Conservation (phyloP, 2,797 vertebrate species). For the Pachyuromys duprasi region DNA sequence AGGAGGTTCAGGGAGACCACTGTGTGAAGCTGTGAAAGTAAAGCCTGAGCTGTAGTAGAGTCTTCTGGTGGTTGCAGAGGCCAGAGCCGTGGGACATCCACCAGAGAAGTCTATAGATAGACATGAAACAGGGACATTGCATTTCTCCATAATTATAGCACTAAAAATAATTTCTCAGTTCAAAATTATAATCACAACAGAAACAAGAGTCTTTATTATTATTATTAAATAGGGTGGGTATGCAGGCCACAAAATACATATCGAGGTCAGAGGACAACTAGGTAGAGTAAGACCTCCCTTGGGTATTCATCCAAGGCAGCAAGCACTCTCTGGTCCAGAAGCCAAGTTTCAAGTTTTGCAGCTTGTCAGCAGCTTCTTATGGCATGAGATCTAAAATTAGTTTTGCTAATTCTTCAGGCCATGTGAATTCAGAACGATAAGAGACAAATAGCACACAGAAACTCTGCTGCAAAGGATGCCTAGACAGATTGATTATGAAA, state of each 20-base stretch:
- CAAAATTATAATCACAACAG: not conserved
- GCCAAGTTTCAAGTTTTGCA: not conserved
- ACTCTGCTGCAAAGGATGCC: not conserved
- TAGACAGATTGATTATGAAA: not conserved
- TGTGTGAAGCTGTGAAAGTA: not conserved
- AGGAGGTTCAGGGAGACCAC: too few species aligned
- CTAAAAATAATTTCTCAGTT: constrained; percentile 15
- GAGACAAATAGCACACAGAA: not conserved
- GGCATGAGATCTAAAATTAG: constrained; percentile 34
- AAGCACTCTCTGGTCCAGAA: not conserved
- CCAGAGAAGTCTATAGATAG: not conserved
- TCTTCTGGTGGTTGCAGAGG: not conserved
- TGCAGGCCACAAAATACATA: not conserved
- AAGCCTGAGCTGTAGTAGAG: not conserved
- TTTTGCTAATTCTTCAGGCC: constrained; percentile 31
- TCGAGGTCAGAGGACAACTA: not conserved
- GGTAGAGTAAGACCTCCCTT: not conserved
- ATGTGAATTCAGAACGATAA: constrained; percentile 33
- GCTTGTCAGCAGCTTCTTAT: not conserved
- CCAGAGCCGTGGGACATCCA: not conserved
- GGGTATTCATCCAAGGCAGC: not conserved
- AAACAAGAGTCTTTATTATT: not conserved
- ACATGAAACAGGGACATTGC: not conserved
- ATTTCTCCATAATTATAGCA: constrained; percentile 34
- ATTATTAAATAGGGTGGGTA: not conserved